These are phyloP conservation scores for Uria lomvia DNA, from an alignment of 2,113 vertebrate species.

Conservation along the genomic window DNA sequence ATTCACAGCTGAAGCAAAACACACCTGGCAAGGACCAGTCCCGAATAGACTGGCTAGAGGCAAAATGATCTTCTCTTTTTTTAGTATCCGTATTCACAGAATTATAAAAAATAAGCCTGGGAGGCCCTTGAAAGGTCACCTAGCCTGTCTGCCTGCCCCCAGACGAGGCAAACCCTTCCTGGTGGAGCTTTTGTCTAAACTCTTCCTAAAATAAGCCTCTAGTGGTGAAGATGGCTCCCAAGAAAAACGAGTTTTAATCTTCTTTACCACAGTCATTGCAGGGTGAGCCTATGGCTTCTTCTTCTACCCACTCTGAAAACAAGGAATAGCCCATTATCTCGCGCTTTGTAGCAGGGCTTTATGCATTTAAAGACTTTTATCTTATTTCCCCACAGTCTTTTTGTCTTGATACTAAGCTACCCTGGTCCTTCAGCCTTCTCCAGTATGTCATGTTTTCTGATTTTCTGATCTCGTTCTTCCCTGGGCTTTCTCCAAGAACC, in stretches of 20 bases:
- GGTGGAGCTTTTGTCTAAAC: slow-evolving; percentile 47
- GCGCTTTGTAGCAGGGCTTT: slow-evolving; percentile 41
- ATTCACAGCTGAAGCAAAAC: neutral
- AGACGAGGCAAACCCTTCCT: slow-evolving; percentile 28
- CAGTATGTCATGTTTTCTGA: slow-evolving; percentile 59
- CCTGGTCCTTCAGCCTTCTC: slow-evolving; percentile 57
- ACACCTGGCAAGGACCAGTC: slow-evolving; percentile 25
- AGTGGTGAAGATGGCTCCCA: slow-evolving; percentile 27
- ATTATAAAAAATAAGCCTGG: slow-evolving; percentile 61
- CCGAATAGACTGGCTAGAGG: slow-evolving; percentile 46
- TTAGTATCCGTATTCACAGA: slow-evolving; percentile 1
- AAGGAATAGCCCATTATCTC: slow-evolving; percentile 51
- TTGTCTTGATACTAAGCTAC: slow-evolving; percentile 43
- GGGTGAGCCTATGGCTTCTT: slow-evolving; percentile 4
- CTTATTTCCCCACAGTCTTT: slow-evolving; percentile 37
- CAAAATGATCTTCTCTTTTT: slow-evolving; percentile 23
- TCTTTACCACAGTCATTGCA: slow-evolving; percentile 18
- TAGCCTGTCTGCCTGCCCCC: slow-evolving; percentile 52
- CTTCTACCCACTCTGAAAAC: slow-evolving; percentile 42
- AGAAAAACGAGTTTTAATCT: slow-evolving; percentile 62
- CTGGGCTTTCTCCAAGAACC: slow-evolving; percentile 26
- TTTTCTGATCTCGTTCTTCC: slow-evolving; percentile 35
- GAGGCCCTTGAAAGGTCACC: slow-evolving; percentile 50
- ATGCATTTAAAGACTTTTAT: slow-evolving; percentile 58
- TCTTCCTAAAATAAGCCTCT: slow-evolving; percentile 47